Percentiles rank a stretch among this genome's conserved stretches.
Evolutionary conservation across 2,888 invertebrate species (phyloP).

Genomic region (Tortricodes alternella): DNA sequence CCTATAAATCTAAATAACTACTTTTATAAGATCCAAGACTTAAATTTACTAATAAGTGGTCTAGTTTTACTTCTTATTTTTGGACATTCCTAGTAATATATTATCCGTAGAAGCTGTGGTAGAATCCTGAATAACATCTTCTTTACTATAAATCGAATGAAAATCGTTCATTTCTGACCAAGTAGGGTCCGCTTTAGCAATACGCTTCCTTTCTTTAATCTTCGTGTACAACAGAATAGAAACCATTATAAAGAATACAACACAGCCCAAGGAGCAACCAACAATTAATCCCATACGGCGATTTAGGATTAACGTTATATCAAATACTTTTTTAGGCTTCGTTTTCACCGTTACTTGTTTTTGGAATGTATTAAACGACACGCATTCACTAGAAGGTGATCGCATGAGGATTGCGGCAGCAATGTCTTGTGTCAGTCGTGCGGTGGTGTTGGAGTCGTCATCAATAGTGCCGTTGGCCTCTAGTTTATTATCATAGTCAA

Average conservation of each 20-base stretch:
- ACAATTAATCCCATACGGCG: conserved; percentile 75
- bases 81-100: conserved; percentile 74
- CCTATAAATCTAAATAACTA: conserved; percentile 26
- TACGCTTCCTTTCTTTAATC: conserved; percentile 74
- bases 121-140: conserved; percentile 71
- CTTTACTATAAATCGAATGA: conserved; percentile 75
- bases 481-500: conserved; percentile 46
- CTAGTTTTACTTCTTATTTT: conserved; percentile 45
- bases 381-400: conserved; percentile 73
- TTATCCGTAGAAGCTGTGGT: conserved; percentile 77
- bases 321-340: conserved; percentile 57
- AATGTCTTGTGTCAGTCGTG: conserved; percentile 61
- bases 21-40: conserved; percentile 3
- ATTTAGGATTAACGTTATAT: conserved; percentile 62
- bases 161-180: conserved; percentile 79
- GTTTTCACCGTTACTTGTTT: conserved; percentile 54
- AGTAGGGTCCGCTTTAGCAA: conserved; percentile 72
- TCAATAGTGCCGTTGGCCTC: conserved; percentile 51
- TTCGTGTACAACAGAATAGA: conserved; percentile 72
- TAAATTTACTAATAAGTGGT: conserved; percentile 42
- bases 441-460: conserved; percentile 52
- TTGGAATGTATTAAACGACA: conserved; percentile 69
- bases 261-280: conserved; percentile 71
- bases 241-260: conserved; percentile 77
- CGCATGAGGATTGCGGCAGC: conserved; percentile 64